phyloP scores from a whole-genome alignment of 2,113 vertebrate species.

The Pituophis catenifer region DNA sequence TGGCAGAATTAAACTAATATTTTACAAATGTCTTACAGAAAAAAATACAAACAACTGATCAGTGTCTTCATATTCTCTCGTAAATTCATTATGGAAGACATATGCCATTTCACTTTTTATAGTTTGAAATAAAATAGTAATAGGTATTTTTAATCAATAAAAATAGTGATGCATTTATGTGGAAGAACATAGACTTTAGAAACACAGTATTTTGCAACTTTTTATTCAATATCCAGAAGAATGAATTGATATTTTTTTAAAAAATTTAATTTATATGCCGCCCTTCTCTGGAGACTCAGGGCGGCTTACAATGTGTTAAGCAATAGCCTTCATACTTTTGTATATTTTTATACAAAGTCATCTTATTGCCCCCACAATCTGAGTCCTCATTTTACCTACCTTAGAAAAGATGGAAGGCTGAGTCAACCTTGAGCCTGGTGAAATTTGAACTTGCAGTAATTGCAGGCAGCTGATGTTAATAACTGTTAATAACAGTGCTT shows the following conservation, averaged over 20 bases:
- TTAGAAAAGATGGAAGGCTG: too few relatives aligned
- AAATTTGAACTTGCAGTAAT: too few relatives aligned
- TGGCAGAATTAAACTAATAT: not conserved
- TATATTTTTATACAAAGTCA: too few relatives aligned
- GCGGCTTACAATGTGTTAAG: too few relatives aligned
- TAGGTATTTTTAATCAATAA: not conserved
- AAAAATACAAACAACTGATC: not conserved
- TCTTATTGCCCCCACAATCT: too few relatives aligned
- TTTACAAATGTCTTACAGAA: constrained; percentile 3
- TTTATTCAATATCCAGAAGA: not conserved
- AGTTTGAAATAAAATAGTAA: constrained; percentile 39
- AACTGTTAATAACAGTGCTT: too few relatives aligned
- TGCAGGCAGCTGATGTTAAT: too few relatives aligned
- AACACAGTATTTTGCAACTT: not conserved
- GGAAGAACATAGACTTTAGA: not conserved
- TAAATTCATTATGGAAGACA: constrained; percentile 33
- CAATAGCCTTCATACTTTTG: too few relatives aligned
- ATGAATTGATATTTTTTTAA: not conserved
- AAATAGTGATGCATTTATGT: constrained; percentile 4
- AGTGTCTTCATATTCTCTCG: not conserved
- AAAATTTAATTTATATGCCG: too few relatives aligned
- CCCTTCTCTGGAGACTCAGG: too few relatives aligned
- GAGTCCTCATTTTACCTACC: too few relatives aligned
- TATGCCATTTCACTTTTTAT: constrained; percentile 4
- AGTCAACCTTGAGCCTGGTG: too few relatives aligned